Conservation (phyloP, 1,140 invertebrate species). For the Saccostrea echinata region DNA sequence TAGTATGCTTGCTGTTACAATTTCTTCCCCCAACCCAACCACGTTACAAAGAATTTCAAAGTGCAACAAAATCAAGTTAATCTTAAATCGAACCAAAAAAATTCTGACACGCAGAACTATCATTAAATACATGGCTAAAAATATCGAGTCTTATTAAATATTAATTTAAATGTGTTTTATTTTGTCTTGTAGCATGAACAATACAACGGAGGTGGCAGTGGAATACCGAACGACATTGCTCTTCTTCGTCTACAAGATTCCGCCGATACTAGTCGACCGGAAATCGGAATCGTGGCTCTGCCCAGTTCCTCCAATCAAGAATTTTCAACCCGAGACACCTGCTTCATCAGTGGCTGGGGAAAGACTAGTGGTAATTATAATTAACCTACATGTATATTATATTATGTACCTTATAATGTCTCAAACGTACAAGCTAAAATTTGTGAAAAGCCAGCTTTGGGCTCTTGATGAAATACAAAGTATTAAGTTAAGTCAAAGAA, state of each 20-base stretch:
- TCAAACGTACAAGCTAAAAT: too few relatives aligned
- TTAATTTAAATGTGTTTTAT: too few relatives aligned
- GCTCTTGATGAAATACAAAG: too few relatives aligned
- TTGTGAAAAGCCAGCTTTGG: too few relatives aligned
- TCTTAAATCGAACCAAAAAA: neutral
- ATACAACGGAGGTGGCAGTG: constrained; percentile 12
- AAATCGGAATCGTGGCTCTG: constrained; percentile 31
- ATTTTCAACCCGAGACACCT: constrained; percentile 11
- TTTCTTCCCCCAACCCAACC: neutral
- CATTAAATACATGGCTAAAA: too few relatives aligned
- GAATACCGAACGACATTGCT: constrained; percentile 43
- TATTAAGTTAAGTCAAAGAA: too few relatives aligned
- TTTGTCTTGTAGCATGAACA: constrained; percentile 32
- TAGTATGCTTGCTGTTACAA: neutral
- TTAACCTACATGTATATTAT: neutral
- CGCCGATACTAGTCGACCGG: neutral
- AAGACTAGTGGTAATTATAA: constrained; percentile 35
- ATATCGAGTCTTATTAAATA: too few relatives aligned
- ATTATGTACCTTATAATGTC: too few relatives aligned
- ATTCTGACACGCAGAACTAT: neutral
- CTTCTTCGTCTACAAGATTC: neutral
- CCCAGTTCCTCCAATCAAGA: constrained; percentile 12
- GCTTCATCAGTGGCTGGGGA: constrained; percentile 43
- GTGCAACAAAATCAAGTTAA: neutral
- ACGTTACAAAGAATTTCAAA: neutral